These are phyloP conservation scores for Aporophyla lueneburgensis DNA, from an alignment of 2,888 invertebrate species.

Conservation along the genomic window DNA sequence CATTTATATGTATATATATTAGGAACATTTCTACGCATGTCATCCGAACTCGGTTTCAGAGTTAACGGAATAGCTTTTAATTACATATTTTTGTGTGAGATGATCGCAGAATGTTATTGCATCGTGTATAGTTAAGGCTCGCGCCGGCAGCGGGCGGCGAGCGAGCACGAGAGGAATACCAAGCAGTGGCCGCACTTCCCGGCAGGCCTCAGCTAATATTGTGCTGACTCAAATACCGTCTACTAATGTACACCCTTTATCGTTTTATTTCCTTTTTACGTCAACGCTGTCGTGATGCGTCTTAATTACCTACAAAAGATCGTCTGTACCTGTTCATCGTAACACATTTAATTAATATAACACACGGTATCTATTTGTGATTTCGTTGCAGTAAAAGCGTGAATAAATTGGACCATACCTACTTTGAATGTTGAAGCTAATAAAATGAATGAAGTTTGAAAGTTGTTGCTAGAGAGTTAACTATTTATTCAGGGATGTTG, in stretches of 20 bases:
- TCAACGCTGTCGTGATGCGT: slow-evolving; percentile 55
- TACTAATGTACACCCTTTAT: slow-evolving; percentile 79
- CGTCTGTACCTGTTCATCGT: not conserved
- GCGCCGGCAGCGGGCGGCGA: slow-evolving; percentile 66
- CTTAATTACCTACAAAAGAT: slow-evolving; percentile 43
- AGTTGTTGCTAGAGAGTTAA: not conserved
- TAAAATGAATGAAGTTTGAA: not conserved
- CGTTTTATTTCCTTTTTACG: slow-evolving; percentile 76
- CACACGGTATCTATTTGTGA: not conserved
- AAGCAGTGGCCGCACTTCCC: slow-evolving; percentile 74
- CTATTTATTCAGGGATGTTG: no score
- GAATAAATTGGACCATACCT: not conserved
- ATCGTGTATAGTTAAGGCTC: slow-evolving; percentile 63
- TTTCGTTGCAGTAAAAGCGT: not conserved
- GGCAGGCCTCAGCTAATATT: slow-evolving; percentile 81
- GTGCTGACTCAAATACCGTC: slow-evolving; percentile 84
- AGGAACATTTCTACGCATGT: no score
- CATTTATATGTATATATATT: no score
- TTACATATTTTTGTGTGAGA: slow-evolving; percentile 51
- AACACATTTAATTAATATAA: slow-evolving; percentile 1
- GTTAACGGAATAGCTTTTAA: slow-evolving; percentile 38
- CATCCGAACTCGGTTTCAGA: not conserved
- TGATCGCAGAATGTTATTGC: slow-evolving; percentile 64
- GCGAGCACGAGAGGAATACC: slow-evolving; percentile 81
- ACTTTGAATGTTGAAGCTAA: not conserved